Base-by-base conservation (phyloP, 2,888 invertebrate species). In the Drosophila buzzatii region DNA sequence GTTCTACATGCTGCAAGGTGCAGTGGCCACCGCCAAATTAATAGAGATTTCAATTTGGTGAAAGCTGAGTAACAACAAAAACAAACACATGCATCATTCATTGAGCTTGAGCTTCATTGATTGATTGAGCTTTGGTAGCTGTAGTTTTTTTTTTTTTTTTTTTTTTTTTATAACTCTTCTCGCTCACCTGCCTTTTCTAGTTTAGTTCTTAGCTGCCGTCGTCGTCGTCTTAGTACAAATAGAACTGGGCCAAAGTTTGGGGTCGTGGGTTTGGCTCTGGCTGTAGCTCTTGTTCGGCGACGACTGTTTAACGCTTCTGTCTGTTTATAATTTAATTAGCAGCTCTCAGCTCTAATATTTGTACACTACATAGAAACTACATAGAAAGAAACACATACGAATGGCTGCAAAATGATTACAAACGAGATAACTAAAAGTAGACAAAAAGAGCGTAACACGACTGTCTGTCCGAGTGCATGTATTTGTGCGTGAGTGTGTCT, bases 241-340 rank as follows among this genome's bases (percentile, higher is more conserved):
- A 57, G 55, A 77, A 77, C 74, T 74, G 63, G 79, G 76, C 76
- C 76, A 77, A 69, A 78, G 62, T 67, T 79, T 63, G 64, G 63
- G 57, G 68, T 76, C 70, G 79, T 80, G 82, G 72, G 77, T 77
- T 86, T 83, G 79, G 75, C 71, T 60, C 47, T 56, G 45, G 9
- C 63, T 73, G 33, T 58, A 59, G 16, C 69, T 64, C 56, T 41
- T 27, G 18, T 57, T 67, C 62, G 72, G 60, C 57, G 57, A 57
- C 74, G 77, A 68, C 75, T 69, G 75, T 82, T 82, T 74, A 79
- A 72, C 87, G 82, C 79, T 89, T 84, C 80, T 89, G 85, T 85
- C 77, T 86, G 79, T 89, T 91, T 89, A 82, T 89, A 89, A 89
- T 89, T 89, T 86, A 89, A 89, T 89, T 89, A 89, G 89, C 89